Conservation (phyloP, 2,797 vertebrate species). For the Centroberyx gerrardi region DNA sequence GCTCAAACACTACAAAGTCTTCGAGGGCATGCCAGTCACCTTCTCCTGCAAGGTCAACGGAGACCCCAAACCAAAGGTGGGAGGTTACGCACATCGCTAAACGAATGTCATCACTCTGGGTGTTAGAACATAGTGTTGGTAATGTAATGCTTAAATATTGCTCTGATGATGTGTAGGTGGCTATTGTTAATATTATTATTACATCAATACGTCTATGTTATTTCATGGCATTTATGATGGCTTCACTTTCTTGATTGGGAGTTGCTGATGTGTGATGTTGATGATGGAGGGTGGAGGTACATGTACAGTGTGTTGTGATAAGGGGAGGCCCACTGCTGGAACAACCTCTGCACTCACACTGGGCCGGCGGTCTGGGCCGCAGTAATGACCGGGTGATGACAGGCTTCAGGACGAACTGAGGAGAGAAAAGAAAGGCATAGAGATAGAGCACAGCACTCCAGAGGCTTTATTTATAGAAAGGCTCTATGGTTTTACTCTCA, state of each 20-base stretch:
- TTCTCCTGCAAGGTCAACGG: constrained; percentile 94
- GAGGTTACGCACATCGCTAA: constrained; percentile 30
- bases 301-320: constrained; percentile 55
- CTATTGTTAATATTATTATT: neutral
- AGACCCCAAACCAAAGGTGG: constrained; percentile 96
- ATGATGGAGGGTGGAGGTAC: constrained; percentile 50
- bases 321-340: constrained; percentile 37
- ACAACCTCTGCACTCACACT: constrained; percentile 8
- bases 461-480: neutral
- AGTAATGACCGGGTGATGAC: constrained; percentile 72
- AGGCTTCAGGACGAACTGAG: constrained; percentile 38
- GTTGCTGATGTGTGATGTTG: constrained; percentile 62
- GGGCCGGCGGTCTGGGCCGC: constrained; percentile 31
- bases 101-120: neutral
- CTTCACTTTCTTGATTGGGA: constrained; percentile 15
- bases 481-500: neutral
- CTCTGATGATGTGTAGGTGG: neutral
- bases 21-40: constrained; percentile 97
- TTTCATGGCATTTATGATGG: constrained; percentile 14
- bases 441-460: neutral
- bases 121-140: neutral
- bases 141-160: constrained; percentile 1
- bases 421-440: constrained; percentile 23
- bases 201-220: constrained; percentile 4
- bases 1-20: constrained; percentile 97